A percentile compares a stretch with the other conserved stretches of the same genome.
phyloP scores from a whole-genome alignment of 2,113 vertebrate genomes.

The Blennius ocellaris region DNA sequence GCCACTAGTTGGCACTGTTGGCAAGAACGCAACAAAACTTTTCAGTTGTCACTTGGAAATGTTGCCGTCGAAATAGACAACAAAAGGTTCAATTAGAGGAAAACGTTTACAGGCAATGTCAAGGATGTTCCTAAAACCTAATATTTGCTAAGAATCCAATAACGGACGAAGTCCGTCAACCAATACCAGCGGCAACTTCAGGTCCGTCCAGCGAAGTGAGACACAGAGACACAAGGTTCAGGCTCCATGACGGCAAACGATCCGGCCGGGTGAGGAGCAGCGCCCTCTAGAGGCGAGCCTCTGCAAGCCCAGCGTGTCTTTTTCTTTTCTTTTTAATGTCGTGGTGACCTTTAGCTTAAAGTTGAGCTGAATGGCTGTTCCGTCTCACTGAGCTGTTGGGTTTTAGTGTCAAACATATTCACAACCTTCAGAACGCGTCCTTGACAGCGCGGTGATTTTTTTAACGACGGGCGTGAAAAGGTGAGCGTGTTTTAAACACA shows the following conservation, averaged over 20 bases:
- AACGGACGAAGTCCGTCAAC: background rate
- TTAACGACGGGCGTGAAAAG: background rate
- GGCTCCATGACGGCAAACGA: constrained; percentile 2
- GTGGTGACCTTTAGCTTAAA: constrained; percentile 61
- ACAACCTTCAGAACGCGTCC: background rate
- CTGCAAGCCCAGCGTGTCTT: background rate
- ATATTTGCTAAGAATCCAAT: background rate
- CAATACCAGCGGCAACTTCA: background rate
- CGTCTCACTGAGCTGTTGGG: constrained; percentile 34
- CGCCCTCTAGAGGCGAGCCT: constrained; percentile 3
- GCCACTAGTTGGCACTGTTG: too few relatives aligned
- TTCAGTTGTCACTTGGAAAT: too few relatives aligned
- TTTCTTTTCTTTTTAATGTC: constrained; percentile 39
- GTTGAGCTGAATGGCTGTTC: constrained; percentile 45
- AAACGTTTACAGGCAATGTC: background rate
- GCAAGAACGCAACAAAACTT: too few relatives aligned
- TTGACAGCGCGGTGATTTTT: background rate
- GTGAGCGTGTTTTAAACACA: background rate
- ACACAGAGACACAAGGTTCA: constrained; percentile 6
- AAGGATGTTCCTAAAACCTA: background rate
- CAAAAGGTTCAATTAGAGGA: background rate
- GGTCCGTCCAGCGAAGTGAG: constrained; percentile 5
- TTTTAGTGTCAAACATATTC: constrained; percentile 28
- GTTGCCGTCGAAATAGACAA: too few relatives aligned
- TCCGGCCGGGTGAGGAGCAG: background rate